Percentiles rank a stretch among this genome's conserved stretches.
Evolutionary conservation across 1,140 invertebrate genomes (phyloP).

Genomic region (Aphelenchoides besseyi): DNA sequence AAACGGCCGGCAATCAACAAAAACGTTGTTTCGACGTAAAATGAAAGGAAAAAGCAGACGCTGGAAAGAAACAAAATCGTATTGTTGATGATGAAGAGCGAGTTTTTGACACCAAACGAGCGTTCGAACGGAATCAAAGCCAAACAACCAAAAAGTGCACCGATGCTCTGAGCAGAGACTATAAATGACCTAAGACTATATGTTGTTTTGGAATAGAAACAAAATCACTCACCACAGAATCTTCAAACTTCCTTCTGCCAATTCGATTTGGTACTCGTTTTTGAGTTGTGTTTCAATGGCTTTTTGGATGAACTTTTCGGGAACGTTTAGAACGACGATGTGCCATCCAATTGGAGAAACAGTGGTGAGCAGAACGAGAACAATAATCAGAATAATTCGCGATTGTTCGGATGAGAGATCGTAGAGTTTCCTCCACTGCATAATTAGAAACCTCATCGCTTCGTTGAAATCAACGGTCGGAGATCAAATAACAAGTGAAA

Average conservation of each 20-base stretch:
- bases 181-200: constrained; percentile 16
- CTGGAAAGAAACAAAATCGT: constrained; percentile 22
- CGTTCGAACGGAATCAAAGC: constrained; percentile 18
- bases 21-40: constrained; percentile 21
- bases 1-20: constrained; percentile 24
- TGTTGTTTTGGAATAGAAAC: not conserved
- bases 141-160: constrained; percentile 29
- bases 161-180: constrained; percentile 26
- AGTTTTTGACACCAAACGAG: constrained; percentile 20
- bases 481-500: too few species aligned
- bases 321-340: constrained; percentile 33
- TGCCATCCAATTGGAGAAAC: constrained; percentile 26
- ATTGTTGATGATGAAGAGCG: constrained; percentile 25
- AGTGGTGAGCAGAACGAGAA: not conserved
- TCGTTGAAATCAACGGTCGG: too few species aligned
- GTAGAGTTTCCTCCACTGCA: not conserved
- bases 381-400: constrained; percentile 5
- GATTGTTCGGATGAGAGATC: not conserved
- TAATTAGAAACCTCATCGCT: too few species aligned
- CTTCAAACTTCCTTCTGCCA: constrained; percentile 4
- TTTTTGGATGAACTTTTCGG: constrained; percentile 26
- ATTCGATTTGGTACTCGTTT: not conserved
- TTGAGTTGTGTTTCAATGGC: constrained; percentile 20
- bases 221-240: constrained; percentile 23
- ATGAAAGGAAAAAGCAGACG: constrained; percentile 25